These are phyloP conservation scores for Ibycter americanus DNA, from an alignment of 2,797 vertebrate genomes.

Conservation along the genomic window DNA sequence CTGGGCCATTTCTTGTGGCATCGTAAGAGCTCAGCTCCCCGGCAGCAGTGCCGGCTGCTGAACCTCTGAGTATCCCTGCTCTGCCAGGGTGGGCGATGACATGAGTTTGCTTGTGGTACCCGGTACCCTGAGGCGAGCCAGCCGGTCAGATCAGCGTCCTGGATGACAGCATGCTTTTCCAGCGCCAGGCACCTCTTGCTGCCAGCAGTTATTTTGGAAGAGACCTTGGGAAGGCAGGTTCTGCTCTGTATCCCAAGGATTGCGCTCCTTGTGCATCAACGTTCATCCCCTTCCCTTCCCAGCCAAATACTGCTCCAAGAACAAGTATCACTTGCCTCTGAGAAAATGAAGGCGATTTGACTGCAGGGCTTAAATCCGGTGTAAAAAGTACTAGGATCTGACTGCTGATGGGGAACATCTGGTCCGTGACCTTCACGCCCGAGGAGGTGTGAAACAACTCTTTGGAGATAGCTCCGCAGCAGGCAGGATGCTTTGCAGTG, in stretches of 20 bases:
- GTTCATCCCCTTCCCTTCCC: neutral
- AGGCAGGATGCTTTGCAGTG: neutral
- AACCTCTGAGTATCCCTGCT: neutral
- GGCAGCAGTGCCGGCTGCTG: accelerated
- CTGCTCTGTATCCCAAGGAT: neutral
- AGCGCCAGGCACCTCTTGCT: neutral
- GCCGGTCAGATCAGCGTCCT: accelerated
- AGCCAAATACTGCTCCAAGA: neutral
- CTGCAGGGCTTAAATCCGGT: neutral
- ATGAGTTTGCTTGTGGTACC: accelerated
- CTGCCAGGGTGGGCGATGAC: neutral
- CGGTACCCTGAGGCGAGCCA: accelerated
- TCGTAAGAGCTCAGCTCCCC: accelerated
- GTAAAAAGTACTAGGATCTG: neutral
- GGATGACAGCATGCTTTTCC: accelerated
- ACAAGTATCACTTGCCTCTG: accelerated
- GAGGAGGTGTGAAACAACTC: neutral
- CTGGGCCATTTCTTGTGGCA: neutral
- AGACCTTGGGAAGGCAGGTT: neutral
- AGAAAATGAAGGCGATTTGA: neutral
- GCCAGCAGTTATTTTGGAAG: neutral
- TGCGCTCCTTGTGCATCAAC: accelerated
- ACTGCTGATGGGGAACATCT: slow-evolving; percentile 5
- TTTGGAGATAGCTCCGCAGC: neutral
- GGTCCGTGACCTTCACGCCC: neutral